phyloP scores from a whole-genome alignment of 92 coral and sea anemone species.

The Palythoa heliodiscus region DNA sequence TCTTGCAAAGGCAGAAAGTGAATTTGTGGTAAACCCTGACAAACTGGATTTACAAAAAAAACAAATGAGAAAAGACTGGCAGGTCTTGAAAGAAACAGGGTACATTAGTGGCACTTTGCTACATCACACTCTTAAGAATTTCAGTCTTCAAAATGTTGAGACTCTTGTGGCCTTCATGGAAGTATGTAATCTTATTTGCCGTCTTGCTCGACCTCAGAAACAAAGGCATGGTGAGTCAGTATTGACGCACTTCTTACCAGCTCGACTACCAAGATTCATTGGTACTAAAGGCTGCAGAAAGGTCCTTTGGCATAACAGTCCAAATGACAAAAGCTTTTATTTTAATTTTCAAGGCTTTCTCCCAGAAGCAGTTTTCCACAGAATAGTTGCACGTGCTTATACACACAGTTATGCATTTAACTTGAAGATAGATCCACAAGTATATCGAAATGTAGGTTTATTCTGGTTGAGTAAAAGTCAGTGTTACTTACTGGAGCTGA shows the following conservation, averaged over 20 bases:
- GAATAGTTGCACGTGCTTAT: constrained; percentile 8
- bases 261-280: background rate
- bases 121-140: background rate
- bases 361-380: constrained; percentile 22
- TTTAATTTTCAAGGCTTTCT: constrained; percentile 1
- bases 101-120: background rate
- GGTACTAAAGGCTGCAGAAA: background rate
- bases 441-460: constrained; percentile 8
- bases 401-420: constrained; percentile 1
- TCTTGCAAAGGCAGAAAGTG: constrained; percentile 27
- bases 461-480: constrained; percentile 8
- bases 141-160: constrained; percentile 1
- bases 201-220: background rate
- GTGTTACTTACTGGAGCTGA: constrained; percentile 13
- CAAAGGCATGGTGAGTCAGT: background rate
- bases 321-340: background rate
- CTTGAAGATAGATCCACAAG: background rate
- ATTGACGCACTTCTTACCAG: constrained; percentile 13
- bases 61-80: constrained; percentile 18
- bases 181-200: background rate
- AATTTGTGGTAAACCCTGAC: constrained; percentile 15
- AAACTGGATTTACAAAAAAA: background rate
- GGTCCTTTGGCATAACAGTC: background rate
- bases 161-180: constrained; percentile 12
- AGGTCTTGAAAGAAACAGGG: constrained; percentile 21